Evolutionary conservation across 1,140 invertebrate genomes (phyloP).

Genomic region (Neuroterus valhalla): DNA sequence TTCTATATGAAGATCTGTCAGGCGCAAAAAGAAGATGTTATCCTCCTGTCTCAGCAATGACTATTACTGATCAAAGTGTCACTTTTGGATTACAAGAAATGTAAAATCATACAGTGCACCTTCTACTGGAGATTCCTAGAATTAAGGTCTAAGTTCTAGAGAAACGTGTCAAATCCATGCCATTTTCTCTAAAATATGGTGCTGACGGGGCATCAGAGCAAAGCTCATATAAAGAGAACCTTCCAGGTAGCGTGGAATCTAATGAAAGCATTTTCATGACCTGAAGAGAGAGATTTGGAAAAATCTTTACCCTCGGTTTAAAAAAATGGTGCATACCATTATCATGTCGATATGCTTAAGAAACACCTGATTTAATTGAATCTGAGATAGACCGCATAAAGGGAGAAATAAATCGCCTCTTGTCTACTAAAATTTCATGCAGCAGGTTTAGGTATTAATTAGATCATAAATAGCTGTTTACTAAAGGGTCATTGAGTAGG

Average conservation of each 20-base stretch:
- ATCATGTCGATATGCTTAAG: background rate
- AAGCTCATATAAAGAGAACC: background rate
- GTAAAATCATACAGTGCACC: background rate
- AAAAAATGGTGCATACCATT: no score
- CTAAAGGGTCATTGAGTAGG: no score
- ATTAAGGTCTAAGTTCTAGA: background rate
- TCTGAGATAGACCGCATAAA: no score
- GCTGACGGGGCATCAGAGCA: background rate
- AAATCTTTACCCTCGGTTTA: background rate
- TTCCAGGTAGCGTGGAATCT: background rate
- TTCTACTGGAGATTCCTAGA: background rate
- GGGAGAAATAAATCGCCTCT: background rate
- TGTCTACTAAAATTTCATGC: no score
- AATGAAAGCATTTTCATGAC: slow-evolving; percentile 1
- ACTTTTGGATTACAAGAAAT: background rate
- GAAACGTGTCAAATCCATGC: no score
- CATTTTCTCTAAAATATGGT: slow-evolving; percentile 1
- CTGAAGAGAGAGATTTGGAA: slow-evolving; percentile 2
- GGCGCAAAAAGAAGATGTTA: background rate
- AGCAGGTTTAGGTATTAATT: no score
- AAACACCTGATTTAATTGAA: background rate
- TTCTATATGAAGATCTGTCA: no score
- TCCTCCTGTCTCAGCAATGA: background rate
- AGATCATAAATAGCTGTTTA: no score
- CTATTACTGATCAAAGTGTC: background rate